phyloP scores from a whole-genome alignment of 2,113 vertebrate species.

The Pygoscelis antarcticus region DNA sequence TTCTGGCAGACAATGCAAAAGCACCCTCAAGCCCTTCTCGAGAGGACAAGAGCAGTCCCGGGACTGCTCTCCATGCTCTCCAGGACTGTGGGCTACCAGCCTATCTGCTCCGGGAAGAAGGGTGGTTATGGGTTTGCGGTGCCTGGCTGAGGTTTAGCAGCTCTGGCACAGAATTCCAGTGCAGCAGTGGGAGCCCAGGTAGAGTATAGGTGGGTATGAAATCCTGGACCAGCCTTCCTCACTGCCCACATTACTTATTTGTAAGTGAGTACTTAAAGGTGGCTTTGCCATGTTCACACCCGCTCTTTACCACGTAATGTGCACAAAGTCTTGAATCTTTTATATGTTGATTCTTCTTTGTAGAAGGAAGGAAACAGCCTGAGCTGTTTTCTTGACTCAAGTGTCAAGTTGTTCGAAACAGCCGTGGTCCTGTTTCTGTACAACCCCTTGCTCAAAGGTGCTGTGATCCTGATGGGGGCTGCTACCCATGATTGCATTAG shows the following conservation, averaged over 20 bases:
- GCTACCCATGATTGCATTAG: not conserved
- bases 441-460: not conserved
- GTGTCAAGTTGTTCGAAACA: not conserved
- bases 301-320: fast-evolving
- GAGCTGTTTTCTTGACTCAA: not conserved
- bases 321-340: not conserved
- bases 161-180: not conserved
- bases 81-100: not conserved
- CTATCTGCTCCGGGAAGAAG: not conserved
- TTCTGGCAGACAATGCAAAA: not conserved
- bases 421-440: not conserved
- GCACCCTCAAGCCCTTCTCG: not conserved
- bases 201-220: not conserved
- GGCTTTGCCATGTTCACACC: not conserved
- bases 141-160: not conserved
- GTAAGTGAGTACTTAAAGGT: not conserved
- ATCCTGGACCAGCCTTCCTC: not conserved
- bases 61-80: too few relatives aligned
- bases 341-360: not conserved
- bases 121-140: not conserved
- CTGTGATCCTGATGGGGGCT: not conserved
- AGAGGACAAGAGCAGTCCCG: not conserved
- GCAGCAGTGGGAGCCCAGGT: not conserved
- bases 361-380: not conserved
- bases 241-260: not conserved